Base-by-base conservation (phyloP, 2,888 invertebrate genomes). In the Schrankia costaestrigalis region DNA sequence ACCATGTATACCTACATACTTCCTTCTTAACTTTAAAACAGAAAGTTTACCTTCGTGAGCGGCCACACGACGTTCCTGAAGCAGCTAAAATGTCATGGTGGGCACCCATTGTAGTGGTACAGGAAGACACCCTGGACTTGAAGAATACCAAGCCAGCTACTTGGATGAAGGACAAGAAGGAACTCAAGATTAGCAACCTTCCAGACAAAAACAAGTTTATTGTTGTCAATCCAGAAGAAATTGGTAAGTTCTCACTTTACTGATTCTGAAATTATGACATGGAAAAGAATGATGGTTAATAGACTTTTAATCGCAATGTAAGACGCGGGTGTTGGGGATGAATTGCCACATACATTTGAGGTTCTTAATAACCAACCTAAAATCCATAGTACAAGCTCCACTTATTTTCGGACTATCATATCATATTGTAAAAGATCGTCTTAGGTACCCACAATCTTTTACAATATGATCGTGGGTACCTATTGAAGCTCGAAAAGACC, bases 171-270 rank as follows among this genome's bases (percentile, higher is more conserved):
- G 90, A 89, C 31, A 80, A 80, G 26, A 86, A 84, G 19, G 87
- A 91, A 33, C 63, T 91, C 1, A 84, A 71, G 5, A 56, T 94
- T 0, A 61, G 62, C 0, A 78, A 90, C 35, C 75, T 92, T 56
- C 91, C 93, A 0, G 71, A 63, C 0, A 77, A 85, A 12, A 83
- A 93, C 28, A 73, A 91, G 30, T 95, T 95, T 61, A 89, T 95
- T 28, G 93, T 96, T 34, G 89, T 95, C 0, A 96, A 95, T 76
- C 93, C 94, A 3, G 95, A 95, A 63, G 95, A 95, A 83, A 95
- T 95, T 44, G 95, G 94, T 93, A 63, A 68, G 77, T 56, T n/a
- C n/a, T n/a, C n/a, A n/a, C n/a, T n/a, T n/a, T n/a, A n/a, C n/a
- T n/a, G n/a, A n/a, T 8, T 21, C n/a, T 21, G 21, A 3, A 21